Conservation (phyloP, 2,888 invertebrate genomes). For the Anoplius nigerrimus region DNA sequence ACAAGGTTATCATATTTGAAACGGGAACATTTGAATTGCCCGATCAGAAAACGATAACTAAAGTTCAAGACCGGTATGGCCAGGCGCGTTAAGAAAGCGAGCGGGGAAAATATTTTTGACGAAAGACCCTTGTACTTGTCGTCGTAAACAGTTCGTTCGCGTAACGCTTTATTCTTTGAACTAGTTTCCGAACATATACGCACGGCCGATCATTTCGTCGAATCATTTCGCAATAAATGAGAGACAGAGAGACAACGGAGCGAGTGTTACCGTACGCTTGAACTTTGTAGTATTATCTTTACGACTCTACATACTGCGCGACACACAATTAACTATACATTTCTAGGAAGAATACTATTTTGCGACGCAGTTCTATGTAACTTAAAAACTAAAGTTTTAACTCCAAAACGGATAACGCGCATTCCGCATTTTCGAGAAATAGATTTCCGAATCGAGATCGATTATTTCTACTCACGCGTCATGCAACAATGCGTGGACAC, state of each 20-base stretch:
- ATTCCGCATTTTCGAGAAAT: too few species aligned
- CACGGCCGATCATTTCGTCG: conserved; percentile 36
- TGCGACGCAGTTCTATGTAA: background rate
- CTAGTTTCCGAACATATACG: conserved; percentile 28
- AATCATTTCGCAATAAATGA: conserved; percentile 44
- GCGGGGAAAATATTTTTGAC: conserved; percentile 52
- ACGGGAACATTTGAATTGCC: conserved; percentile 49
- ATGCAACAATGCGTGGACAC: background rate
- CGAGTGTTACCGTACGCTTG: conserved; percentile 8
- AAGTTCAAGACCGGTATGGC: conserved; percentile 52
- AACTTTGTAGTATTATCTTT: conserved; percentile 35
- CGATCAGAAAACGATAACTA: conserved; percentile 55
- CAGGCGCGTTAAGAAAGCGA: conserved; percentile 47
- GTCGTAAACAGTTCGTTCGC: conserved; percentile 50
- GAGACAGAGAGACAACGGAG: conserved; percentile 17
- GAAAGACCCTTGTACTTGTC: conserved; percentile 49
- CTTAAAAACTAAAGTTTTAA: too few species aligned
- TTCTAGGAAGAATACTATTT: too few species aligned
- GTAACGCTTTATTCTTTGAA: conserved; percentile 40
- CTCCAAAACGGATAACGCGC: too few species aligned
- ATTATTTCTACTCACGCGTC: conserved; percentile 1
- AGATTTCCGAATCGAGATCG: background rate
- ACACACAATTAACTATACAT: conserved; percentile 26
- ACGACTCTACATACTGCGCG: conserved; percentile 23
- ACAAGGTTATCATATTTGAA: conserved; percentile 43